phyloP scores from a whole-genome alignment of 2,797 vertebrate species.

The Brachyrhaphis roseni region DNA sequence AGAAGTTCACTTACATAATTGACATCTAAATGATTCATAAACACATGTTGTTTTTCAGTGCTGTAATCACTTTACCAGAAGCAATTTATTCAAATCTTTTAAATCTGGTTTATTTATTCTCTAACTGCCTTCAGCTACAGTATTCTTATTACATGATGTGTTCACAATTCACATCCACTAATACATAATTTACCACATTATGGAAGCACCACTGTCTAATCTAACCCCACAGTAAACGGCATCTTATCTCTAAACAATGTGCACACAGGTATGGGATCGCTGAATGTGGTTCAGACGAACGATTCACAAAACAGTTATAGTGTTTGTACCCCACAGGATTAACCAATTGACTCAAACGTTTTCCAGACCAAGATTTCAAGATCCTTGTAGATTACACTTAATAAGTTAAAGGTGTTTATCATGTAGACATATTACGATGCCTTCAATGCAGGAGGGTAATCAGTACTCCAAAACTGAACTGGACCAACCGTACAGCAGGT shows the following conservation, averaged over 20 bases:
- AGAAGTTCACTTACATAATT: neutral
- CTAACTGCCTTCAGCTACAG: constrained; percentile 4
- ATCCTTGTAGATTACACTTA: constrained; percentile 28
- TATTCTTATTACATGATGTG: constrained; percentile 13
- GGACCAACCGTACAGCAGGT: constrained; percentile 26
- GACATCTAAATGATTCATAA: neutral
- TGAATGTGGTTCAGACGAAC: neutral
- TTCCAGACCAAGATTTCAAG: constrained; percentile 30
- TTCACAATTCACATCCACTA: constrained; percentile 53
- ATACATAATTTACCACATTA: constrained; percentile 44
- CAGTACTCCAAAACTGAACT: constrained; percentile 25
- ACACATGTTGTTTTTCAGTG: neutral
- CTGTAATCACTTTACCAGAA: neutral
- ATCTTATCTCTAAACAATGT: constrained; percentile 45
- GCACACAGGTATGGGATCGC: constrained; percentile 24
- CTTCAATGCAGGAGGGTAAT: constrained; percentile 22
- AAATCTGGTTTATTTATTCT: neutral
- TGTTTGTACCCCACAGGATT: constrained; percentile 40
- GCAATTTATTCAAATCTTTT: neutral
- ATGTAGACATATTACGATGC: constrained; percentile 28
- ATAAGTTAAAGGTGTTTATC: constrained; percentile 26
- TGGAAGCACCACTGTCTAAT: constrained; percentile 41
- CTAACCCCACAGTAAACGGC: constrained; percentile 13
- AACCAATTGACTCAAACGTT: constrained; percentile 26
- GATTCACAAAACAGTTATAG: neutral